Base-by-base conservation (phyloP, 2,797 vertebrate species). In the Jordanella pulchra region DNA sequence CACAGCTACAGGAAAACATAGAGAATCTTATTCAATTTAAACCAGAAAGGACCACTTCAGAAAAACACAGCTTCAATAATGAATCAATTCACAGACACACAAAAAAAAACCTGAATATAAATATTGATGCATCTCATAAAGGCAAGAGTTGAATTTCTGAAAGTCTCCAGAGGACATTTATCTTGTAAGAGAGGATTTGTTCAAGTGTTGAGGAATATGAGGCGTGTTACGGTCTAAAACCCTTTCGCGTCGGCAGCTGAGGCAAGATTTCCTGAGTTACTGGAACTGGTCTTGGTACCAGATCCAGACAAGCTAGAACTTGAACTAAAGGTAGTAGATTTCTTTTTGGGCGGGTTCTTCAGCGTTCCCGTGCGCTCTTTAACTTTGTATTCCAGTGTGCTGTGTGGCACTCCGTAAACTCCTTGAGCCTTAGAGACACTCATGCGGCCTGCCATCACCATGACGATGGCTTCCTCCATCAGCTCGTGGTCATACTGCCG, bases 341-440 rank as follows among this genome's bases (percentile, higher is more conserved):
- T 99, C 94, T 97, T 99, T 95, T 99, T 99, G 86, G 98, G 98
- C 4, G 97, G 97, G 84, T 96, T 98, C 95, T 99, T 99, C 91
- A 99, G 91, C 71, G 96, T 99, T 92, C 98, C 98, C 89, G 97
- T 97, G 89, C 98, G 96, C 91, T 99, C 98, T 91, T 99, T 99
- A 82, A 99, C 97, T 96, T 99, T 99, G 94, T 99, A 99, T 96
- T 99, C 98, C 94, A 99, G 97, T 95, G 98, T 99, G 97, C 98
- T 99, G 93, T 99, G 98, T 89, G 98, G 98, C 91, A 99, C 96
- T 86, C 98, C 98, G 87, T 99, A 99, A 88, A 99, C 95, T 83
- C 96, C 95, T 94, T 99, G 98, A 95, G 98, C 98, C 96, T 99
- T 99, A 72, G 98, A 99, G 90, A 99, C 97, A 73, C 97, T 99